Evolutionary conservation across 2,113 vertebrate genomes (phyloP), one percentile per base, ranked within the genome.

Genomic region (Formicarius rufipectus): DNA sequence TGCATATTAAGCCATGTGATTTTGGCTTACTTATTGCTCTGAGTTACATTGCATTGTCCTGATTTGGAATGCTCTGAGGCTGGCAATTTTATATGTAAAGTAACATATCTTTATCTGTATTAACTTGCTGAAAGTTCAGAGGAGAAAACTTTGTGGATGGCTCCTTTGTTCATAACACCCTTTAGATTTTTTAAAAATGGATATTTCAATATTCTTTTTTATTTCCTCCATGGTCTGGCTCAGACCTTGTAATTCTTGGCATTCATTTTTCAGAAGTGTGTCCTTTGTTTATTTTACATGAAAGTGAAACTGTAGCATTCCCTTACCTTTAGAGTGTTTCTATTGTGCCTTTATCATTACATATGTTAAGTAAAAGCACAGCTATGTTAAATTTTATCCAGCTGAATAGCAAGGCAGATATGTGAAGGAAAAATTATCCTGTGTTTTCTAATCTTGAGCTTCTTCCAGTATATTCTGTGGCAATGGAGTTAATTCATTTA

Each of bases 251-350:
- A 63, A 84, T 93, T 94, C 83, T 95, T 96, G 96, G 88, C 83
- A 64, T 96, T 94, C n/a, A 30, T 45, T 50, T 90, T 97, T 93
- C n/a, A 3, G 78, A 68, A 50, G 31, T 50, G 68, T 18, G 5
- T 94, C 63, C 80, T 84, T 67, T 82, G 39, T 95, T 97, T 95
- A 73, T 95, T 96, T 97, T 94, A 45, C 60, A 76, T 88, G 53
- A 33, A 71, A 60, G 37, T 17, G 69, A 77, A 47, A 35, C 35
- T 69, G 45, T 18, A 42, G 55, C 45, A 52, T 79, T 69, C 56
- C 45, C 35, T 68, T 87, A 63, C 39, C 42, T 88, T 80, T 42
- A 47, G 15, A 53, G 31, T 40, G 35, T 87, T 90, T 89, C 68
- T 95, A 4, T 63, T 52, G 39, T 86, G 35, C 37, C 42, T 84